phyloP scores from a whole-genome alignment of 2,888 invertebrate genomes.

The Cremastinae sp. region DNA sequence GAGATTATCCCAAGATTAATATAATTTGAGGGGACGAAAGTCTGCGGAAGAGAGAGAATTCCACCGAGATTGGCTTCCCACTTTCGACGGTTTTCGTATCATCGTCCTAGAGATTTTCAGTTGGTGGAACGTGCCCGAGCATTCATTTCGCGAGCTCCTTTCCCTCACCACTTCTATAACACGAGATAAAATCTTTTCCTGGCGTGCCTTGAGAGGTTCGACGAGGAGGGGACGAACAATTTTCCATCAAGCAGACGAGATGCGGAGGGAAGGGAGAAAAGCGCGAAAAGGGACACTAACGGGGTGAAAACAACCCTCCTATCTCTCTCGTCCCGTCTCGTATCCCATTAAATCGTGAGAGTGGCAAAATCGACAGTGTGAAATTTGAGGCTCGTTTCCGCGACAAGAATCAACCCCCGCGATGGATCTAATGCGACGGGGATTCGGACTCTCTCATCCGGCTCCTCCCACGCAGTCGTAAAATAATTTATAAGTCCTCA shows the following conservation, averaged over 20 bases:
- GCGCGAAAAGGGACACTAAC: not conserved
- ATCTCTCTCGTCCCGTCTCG: slow-evolving; percentile 20
- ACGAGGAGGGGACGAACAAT: slow-evolving; percentile 56
- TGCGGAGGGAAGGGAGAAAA: not conserved
- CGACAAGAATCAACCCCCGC: slow-evolving; percentile 26
- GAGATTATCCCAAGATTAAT: not conserved
- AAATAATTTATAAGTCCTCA: slow-evolving; percentile 49
- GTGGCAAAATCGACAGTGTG: slow-evolving; percentile 45
- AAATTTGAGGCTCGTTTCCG: slow-evolving; percentile 26
- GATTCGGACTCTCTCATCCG: slow-evolving; percentile 26
- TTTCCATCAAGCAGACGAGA: slow-evolving; percentile 68
- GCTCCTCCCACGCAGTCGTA: slow-evolving; percentile 22
- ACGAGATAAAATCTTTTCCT: slow-evolving; percentile 73
- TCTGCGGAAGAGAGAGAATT: not conserved
- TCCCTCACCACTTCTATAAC: slow-evolving; percentile 59
- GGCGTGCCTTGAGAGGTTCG: slow-evolving; percentile 46
- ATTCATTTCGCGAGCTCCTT: slow-evolving; percentile 68
- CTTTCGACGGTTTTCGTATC: slow-evolving; percentile 39
- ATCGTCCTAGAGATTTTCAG: slow-evolving; percentile 63
- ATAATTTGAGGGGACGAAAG: too few species aligned
- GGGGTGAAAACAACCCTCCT: slow-evolving; percentile 10
- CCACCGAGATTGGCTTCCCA: slow-evolving; percentile 10
- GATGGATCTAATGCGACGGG: too few species aligned
- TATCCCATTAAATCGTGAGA: slow-evolving; percentile 54
- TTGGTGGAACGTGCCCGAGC: slow-evolving; percentile 77